These are phyloP conservation scores for Rhinichthys klamathensis DNA, from an alignment of 2,113 vertebrate species.

Conservation along the genomic window DNA sequence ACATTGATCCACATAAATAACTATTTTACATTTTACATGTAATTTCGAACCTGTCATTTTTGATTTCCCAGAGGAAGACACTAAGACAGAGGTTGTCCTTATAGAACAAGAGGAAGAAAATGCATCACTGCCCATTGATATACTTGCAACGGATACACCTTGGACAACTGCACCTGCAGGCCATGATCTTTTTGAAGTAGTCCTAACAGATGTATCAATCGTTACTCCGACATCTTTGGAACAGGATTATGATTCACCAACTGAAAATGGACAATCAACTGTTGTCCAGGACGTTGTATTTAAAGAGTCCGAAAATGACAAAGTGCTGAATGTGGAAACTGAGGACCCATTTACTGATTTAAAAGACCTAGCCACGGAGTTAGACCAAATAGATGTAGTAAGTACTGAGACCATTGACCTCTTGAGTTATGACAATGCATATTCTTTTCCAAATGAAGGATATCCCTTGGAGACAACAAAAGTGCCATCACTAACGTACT, in stretches of 20 bases:
- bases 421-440: conserved; percentile 66
- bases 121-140: background rate
- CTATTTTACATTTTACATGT: background rate
- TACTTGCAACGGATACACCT: conserved; percentile 33
- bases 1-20: background rate
- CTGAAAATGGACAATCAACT: background rate
- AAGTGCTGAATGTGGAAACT: conserved; percentile 11
- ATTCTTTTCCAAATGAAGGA: conserved; percentile 41
- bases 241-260: background rate
- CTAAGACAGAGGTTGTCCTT: conserved; percentile 28
- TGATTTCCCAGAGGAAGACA: conserved; percentile 44
- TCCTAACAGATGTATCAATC: conserved; percentile 43
- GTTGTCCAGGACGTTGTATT: background rate
- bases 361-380: background rate
- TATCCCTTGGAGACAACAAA: conserved; percentile 63
- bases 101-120: background rate
- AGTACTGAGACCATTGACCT: conserved; percentile 61
- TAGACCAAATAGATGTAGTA: conserved; percentile 45
- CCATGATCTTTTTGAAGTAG: conserved; percentile 62
- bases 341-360: conserved; percentile 25
- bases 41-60: background rate
- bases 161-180: conserved; percentile 49
- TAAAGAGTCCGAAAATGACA: background rate
- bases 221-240: background rate
- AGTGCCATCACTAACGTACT: conserved; percentile 70